Evolutionary conservation across 2,888 invertebrate species (phyloP), one percentile per base, ranked within the genome.

Genomic region (Ornithoptera alexandrae): DNA sequence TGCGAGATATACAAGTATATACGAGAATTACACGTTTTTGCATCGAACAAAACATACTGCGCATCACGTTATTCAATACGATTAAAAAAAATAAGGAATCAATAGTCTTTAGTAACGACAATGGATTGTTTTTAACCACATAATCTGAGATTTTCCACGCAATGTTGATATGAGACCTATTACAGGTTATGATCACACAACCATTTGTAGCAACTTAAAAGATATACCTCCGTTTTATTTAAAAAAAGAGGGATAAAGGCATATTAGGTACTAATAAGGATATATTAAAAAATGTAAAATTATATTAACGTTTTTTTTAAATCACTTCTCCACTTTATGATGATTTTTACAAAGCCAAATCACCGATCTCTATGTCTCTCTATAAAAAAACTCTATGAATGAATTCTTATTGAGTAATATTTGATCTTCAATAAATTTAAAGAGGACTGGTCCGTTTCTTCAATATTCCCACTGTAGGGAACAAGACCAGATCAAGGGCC

Each of bases 151-250:
- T 62, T 57, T 46, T 66, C 53, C 53, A 66, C 53, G 42, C 4
- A 46, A 36, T 20, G 62, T 57, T 67, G 62, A 63, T 67, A 62
- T 70, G 63, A 70, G 58, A 53, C 59, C 39, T 70, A 59, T 63
- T 58, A 58, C 57, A 62, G 36, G 22, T 50, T 39, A 64, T 68
- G 42, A 69, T 58, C 69, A 5, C 24, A 62, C 4, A 18, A 63
- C n/a, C 0, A 62, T 17, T 59, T 24, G 2, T 30, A 12, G 22
- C 6, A 10, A 12, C 22, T n/a, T 57, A 3, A 57, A 20, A 18
- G 20, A 50, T 50, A 50, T 18, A 50, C 17, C 4, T 18, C 15
- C 5, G 10, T 50, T 12, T 17, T 50, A 50, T 50, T 50, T 4
- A 15, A 50, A 18, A 18, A 50, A 50, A 17, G 17, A 17, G 5